Evolutionary conservation across 2,113 vertebrate genomes (phyloP).

Genomic region (Pygoscelis adeliae): DNA sequence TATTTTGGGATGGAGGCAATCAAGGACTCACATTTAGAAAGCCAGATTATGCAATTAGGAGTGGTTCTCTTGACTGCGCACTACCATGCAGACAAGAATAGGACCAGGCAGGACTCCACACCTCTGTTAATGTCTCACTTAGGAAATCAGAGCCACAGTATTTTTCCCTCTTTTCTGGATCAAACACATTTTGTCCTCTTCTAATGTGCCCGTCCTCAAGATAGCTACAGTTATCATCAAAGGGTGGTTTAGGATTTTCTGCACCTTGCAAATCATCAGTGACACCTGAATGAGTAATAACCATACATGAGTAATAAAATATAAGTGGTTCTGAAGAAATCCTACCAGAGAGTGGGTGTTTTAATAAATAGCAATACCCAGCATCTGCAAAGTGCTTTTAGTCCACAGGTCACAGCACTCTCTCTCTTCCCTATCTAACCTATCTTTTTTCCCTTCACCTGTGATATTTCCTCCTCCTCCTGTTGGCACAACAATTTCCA

Average conservation of each 20-base stretch:
- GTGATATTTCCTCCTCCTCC: constrained; percentile 91
- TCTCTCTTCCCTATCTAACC: not conserved
- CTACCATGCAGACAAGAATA: not conserved
- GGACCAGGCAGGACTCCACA: not conserved
- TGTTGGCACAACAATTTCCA: constrained; percentile 92
- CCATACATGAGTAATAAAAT: constrained; percentile 44
- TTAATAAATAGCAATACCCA: constrained; percentile 36
- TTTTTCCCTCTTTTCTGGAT: constrained; percentile 24
- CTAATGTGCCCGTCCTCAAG: not conserved
- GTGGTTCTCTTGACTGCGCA: not conserved
- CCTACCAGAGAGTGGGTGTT: constrained; percentile 52
- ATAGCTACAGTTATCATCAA: not conserved
- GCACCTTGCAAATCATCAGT: not conserved
- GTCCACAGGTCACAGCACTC: constrained; percentile 15
- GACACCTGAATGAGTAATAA: constrained; percentile 34
- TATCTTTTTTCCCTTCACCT: constrained; percentile 67
- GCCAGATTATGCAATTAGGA: not conserved
- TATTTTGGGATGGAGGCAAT: not conserved
- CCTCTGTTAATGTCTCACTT: not conserved
- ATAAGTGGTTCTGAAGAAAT: constrained; percentile 57
- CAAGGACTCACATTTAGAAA: not conserved
- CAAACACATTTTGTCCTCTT: not conserved
- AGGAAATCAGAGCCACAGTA: not conserved
- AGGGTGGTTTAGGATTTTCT: constrained; percentile 21
- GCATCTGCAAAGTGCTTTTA: constrained; percentile 13